Conservation (phyloP, 2,888 invertebrate genomes). For the Cataglyphis altisquamis region DNA sequence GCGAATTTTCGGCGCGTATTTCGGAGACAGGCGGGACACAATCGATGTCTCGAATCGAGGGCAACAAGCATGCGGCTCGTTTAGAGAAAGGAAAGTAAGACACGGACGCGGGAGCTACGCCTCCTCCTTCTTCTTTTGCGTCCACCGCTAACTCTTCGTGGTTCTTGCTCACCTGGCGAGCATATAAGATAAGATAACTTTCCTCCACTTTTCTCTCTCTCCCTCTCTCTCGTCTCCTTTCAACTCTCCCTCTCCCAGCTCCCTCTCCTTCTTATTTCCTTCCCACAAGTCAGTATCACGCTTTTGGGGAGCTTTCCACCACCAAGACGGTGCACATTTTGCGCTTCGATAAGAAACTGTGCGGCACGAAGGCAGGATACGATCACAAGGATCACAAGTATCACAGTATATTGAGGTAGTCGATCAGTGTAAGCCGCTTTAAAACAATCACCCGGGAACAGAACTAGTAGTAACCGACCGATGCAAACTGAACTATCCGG, state of each 20-base stretch:
- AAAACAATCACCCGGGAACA: slow-evolving; percentile 58
- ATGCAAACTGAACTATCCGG: slow-evolving; percentile 37
- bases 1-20: slow-evolving; percentile 61
- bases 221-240: slow-evolving; percentile 12
- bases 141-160: slow-evolving; percentile 59
- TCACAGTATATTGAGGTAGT: slow-evolving; percentile 64
- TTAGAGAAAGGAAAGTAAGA: slow-evolving; percentile 79
- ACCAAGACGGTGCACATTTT: slow-evolving; percentile 59
- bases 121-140: slow-evolving; percentile 50
- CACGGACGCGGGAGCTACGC: slow-evolving; percentile 63
- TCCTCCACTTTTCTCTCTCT: slow-evolving; percentile 19
- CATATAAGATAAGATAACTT: slow-evolving; percentile 62
- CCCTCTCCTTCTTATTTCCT: slow-evolving; percentile 28
- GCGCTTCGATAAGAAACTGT: slow-evolving; percentile 78
- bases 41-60: slow-evolving; percentile 78
- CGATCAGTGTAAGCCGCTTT: slow-evolving; percentile 65
- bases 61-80: slow-evolving; percentile 74
- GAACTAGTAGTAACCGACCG: slow-evolving; percentile 53
- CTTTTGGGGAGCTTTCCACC: slow-evolving; percentile 81
- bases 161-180: slow-evolving; percentile 65
- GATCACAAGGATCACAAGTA: slow-evolving; percentile 60
- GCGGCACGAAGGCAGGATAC: slow-evolving; percentile 72
- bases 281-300: slow-evolving; percentile 51
- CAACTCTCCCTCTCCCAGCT: slow-evolving; percentile 19
- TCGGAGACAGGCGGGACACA: slow-evolving; percentile 68